Conservation (phyloP, 2,888 invertebrate genomes). For the Caenorhabditis panamensis region DNA sequence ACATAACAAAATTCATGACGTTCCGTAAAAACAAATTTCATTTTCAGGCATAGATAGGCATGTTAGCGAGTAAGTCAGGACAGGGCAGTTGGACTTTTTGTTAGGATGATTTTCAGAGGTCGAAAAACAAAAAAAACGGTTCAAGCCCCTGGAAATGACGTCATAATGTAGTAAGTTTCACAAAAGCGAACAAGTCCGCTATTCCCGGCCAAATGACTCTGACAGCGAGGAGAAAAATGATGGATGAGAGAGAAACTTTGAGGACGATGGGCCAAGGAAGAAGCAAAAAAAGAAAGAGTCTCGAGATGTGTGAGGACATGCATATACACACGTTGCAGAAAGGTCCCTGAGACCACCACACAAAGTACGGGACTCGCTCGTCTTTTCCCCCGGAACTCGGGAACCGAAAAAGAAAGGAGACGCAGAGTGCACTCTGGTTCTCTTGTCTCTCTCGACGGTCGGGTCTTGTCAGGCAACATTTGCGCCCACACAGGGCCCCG, state of each 20-base stretch:
- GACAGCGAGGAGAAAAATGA: constrained; percentile 24
- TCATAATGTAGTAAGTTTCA: neutral
- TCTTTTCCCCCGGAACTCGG: neutral
- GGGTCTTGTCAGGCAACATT: constrained; percentile 31
- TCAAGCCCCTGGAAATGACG: neutral
- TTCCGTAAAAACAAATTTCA: too few relatives aligned
- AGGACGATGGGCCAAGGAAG: constrained; percentile 12
- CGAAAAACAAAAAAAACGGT: too few relatives aligned
- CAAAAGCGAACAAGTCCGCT: constrained; percentile 27
- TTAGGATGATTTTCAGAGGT: too few relatives aligned
- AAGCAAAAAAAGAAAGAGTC: neutral
- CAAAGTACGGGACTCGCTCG: constrained; percentile 27
- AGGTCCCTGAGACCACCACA: constrained; percentile 38
- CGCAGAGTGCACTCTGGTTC: constrained; percentile 16
- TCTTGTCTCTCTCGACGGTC: neutral
- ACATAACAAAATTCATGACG: too few relatives aligned
- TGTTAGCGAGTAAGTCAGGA: too few relatives aligned
- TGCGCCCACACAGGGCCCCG: constrained; percentile 24
- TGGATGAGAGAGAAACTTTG: constrained; percentile 36
- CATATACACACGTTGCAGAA: constrained; percentile 13
- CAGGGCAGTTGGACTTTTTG: too few relatives aligned
- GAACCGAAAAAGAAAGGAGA: neutral
- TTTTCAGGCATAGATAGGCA: too few relatives aligned
- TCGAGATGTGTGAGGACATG: constrained; percentile 35
- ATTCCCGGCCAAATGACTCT: constrained; percentile 14